phyloP scores from a whole-genome alignment of 2,797 vertebrate genomes.

The Petrocephalus schoutedeni region DNA sequence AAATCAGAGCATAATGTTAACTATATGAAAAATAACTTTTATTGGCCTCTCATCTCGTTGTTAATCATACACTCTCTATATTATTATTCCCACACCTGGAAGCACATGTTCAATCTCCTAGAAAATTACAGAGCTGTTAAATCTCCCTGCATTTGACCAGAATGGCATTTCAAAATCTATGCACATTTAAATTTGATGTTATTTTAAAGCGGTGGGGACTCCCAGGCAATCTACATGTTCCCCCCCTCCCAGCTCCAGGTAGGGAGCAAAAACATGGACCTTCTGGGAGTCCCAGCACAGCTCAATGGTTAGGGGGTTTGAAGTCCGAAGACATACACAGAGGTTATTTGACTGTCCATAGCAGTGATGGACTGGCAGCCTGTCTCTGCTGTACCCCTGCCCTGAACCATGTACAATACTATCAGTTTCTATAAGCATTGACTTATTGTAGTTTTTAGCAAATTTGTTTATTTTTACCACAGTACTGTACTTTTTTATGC shows the following conservation, averaged over 20 bases:
- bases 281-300: not conserved
- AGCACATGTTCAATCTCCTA: not conserved
- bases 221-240: not conserved
- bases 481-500: too few species aligned
- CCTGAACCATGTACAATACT: not conserved
- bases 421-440: too few species aligned
- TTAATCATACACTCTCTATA: not conserved
- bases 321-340: not conserved
- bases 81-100: not conserved
- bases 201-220: not conserved
- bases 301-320: not conserved
- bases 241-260: not conserved
- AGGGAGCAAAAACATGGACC: too few species aligned
- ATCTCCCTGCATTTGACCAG: not conserved
- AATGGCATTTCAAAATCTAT: not conserved
- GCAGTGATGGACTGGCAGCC: not conserved
- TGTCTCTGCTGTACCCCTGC: not conserved
- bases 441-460: too few species aligned
- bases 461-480: too few species aligned
- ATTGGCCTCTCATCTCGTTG: not conserved
- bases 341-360: not conserved
- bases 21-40: not conserved
- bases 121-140: not conserved
- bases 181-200: not conserved
- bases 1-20: not conserved